These are phyloP conservation scores for Chrysolina oricalcia DNA, from an alignment of 2,888 invertebrate genomes.

Conservation along the genomic window DNA sequence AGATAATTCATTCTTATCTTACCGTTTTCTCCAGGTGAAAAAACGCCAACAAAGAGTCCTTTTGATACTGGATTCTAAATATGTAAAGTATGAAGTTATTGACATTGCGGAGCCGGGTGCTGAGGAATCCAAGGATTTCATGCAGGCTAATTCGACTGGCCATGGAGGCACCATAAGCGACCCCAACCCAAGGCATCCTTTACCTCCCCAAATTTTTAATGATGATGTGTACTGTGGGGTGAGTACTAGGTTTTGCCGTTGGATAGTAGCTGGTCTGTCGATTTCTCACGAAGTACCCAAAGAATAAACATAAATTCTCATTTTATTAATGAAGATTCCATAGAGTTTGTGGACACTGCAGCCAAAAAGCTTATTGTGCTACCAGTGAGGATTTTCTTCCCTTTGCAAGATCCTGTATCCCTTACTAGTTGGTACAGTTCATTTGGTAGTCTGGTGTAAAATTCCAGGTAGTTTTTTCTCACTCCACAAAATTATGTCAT, in stretches of 20 bases:
- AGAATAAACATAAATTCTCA: too few relatives aligned
- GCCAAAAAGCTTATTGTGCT: too few relatives aligned
- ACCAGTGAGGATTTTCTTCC: too few relatives aligned
- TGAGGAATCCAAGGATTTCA: conserved; percentile 90
- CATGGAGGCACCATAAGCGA: conserved; percentile 84
- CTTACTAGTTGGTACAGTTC: too few relatives aligned
- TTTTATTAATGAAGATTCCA: too few relatives aligned
- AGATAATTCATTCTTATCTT: conserved; percentile 31
- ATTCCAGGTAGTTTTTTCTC: too few relatives aligned
- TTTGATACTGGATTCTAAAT: conserved; percentile 94
- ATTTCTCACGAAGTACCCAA: too few relatives aligned
- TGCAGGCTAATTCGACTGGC: conserved; percentile 90
- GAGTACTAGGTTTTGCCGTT: conserved; percentile 66
- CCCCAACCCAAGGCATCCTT: conserved; percentile 83
- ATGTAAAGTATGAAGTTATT: conserved; percentile 89
- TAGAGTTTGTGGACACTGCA: too few relatives aligned
- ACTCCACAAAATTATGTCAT: too few relatives aligned
- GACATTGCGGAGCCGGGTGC: conserved; percentile 96
- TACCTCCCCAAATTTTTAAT: conserved; percentile 96
- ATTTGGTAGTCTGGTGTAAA: too few relatives aligned
- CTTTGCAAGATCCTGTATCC: too few relatives aligned
- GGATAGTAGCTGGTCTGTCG: too few relatives aligned
- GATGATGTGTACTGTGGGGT: conserved; percentile 95
- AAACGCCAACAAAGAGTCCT: conserved; percentile 95
- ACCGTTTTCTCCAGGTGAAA: conserved; percentile 82